Evolutionary conservation across 2,888 invertebrate genomes (phyloP).

Genomic region (Dorcus hopei): DNA sequence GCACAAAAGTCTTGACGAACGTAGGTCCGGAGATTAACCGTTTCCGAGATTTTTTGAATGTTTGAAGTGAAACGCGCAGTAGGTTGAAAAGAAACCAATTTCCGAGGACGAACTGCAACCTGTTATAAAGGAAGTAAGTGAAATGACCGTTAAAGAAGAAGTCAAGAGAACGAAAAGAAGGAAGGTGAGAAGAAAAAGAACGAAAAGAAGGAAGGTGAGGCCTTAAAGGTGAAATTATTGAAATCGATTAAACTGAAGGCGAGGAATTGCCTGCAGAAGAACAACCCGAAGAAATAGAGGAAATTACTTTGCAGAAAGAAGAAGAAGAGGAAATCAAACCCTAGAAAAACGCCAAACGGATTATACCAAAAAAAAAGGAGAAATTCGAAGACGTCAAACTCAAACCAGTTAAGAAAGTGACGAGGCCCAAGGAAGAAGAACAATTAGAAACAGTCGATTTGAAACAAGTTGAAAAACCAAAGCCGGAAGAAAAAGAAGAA

Average conservation of each 20-base stretch:
- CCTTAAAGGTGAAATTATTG: conserved; percentile 18
- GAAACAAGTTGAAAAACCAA: conserved; percentile 37
- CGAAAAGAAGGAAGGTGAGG: background rate
- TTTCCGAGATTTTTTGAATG: too few relatives aligned
- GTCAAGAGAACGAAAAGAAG: conserved; percentile 6
- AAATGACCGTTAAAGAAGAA: conserved; percentile 11
- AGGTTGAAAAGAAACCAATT: conserved; percentile 30
- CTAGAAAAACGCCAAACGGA: conserved; percentile 20
- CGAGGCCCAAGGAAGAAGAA: conserved; percentile 31
- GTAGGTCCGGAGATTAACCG: too few relatives aligned
- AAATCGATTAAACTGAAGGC: conserved; percentile 21
- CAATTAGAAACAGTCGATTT: conserved; percentile 41
- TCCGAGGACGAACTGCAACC: conserved; percentile 33
- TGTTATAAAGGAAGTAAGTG: conserved; percentile 13
- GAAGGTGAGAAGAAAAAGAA: background rate
- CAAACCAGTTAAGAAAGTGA: conserved; percentile 27
- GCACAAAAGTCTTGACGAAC: too few relatives aligned
- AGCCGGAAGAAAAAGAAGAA: conserved; percentile 28
- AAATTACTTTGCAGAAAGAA: conserved; percentile 22
- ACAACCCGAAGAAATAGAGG: conserved; percentile 19
- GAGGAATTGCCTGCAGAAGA: conserved; percentile 29
- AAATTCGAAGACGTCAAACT: conserved; percentile 33
- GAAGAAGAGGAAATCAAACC: conserved; percentile 41
- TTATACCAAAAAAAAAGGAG: conserved; percentile 18
- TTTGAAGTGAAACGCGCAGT: too few relatives aligned